Percentiles rank a stretch among this genome's conserved stretches.
These are phyloP conservation scores for Atta cephalotes DNA, from an alignment of 1,140 invertebrate species.

Conservation along the genomic window DNA sequence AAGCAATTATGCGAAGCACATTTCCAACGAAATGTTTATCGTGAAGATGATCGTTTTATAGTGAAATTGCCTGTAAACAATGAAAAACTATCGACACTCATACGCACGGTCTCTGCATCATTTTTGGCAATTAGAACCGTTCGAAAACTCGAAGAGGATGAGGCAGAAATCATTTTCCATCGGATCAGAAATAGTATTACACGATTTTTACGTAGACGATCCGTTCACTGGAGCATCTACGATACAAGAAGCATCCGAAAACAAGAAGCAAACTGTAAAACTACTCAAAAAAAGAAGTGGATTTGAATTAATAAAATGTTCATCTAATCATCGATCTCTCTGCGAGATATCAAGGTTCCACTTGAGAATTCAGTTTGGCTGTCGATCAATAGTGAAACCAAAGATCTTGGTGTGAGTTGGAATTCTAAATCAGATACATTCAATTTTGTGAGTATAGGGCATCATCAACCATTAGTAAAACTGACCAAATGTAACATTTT, in stretches of 20 bases:
- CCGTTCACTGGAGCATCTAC: conserved; percentile 65
- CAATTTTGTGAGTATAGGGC: too few relatives aligned
- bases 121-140: background rate
- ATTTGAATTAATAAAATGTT: too few relatives aligned
- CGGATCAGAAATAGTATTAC: conserved; percentile 7
- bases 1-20: background rate
- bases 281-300: too few relatives aligned
- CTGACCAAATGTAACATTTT: too few relatives aligned
- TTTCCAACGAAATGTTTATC: background rate
- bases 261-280: background rate
- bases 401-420: too few relatives aligned
- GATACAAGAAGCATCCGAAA: conserved; percentile 23
- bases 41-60: background rate
- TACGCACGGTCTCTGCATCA: background rate
- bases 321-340: too few relatives aligned
- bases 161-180: conserved; percentile 32
- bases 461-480: too few relatives aligned
- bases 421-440: too few relatives aligned
- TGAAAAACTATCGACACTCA: background rate
- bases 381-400: too few relatives aligned
- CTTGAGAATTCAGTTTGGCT: too few relatives aligned
- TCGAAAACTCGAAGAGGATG: background rate
- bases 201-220: conserved; percentile 75
- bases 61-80: background rate
- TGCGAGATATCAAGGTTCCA: too few relatives aligned